phyloP scores from a whole-genome alignment of 2,888 invertebrate genomes.

The Rutpela maculata region DNA sequence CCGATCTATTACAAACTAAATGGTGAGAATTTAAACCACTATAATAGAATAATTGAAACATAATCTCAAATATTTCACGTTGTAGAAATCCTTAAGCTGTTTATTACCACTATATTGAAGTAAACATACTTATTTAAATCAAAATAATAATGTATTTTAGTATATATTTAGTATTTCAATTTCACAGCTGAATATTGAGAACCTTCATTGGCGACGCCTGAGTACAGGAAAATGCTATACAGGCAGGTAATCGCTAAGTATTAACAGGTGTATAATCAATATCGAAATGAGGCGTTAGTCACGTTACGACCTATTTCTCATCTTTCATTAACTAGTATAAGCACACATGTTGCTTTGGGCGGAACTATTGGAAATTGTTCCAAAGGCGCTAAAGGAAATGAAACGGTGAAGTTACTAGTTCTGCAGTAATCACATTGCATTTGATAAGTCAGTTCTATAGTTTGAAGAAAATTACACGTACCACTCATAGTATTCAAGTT shows the following conservation, averaged over 20 bases:
- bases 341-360: constrained; percentile 53
- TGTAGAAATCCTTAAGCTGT: too few relatives aligned
- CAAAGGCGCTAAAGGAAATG: constrained; percentile 48
- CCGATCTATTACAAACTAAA: too few relatives aligned
- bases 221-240: constrained; percentile 11
- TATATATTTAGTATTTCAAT: neutral
- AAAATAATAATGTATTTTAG: too few relatives aligned
- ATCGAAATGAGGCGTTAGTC: constrained; percentile 45
- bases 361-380: constrained; percentile 50
- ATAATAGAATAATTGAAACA: too few relatives aligned
- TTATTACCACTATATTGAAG: too few relatives aligned
- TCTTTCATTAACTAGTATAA: constrained; percentile 46
- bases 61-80: too few relatives aligned
- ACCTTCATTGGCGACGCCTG: constrained; percentile 2
- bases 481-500: constrained; percentile 15
- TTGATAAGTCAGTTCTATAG: constrained; percentile 37
- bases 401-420: constrained; percentile 42
- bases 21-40: too few relatives aligned
- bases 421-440: constrained; percentile 37
- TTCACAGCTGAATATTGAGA: neutral
- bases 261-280: constrained; percentile 47
- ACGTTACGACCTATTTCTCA: constrained; percentile 50
- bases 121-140: too few relatives aligned
- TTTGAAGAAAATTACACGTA: constrained; percentile 34
- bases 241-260: constrained; percentile 15